phyloP scores from a whole-genome alignment of 2,888 invertebrate species.

The Sphaerophoria taeniata region DNA sequence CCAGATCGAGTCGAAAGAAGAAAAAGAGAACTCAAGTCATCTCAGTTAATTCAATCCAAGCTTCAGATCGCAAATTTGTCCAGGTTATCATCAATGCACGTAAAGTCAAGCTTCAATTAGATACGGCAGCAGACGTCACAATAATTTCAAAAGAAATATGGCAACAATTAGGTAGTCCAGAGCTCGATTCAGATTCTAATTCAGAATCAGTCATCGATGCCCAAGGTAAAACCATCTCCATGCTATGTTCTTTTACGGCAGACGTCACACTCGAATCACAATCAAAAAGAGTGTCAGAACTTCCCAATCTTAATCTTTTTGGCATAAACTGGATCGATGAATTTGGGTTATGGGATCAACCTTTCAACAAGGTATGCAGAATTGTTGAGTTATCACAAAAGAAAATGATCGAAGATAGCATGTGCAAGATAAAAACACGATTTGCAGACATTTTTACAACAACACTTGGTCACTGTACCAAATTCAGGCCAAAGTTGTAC shows the following conservation, averaged over 20 bases:
- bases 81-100: conserved; percentile 29
- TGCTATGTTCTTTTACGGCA: no score
- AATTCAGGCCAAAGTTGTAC: conserved; percentile 29
- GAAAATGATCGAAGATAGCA: no score
- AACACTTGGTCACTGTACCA: conserved; percentile 38
- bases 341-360: conserved; percentile 29
- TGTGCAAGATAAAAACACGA: background rate
- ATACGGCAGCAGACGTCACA: conserved; percentile 51
- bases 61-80: conserved; percentile 26
- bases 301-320: background rate
- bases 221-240: no score
- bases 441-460: conserved; percentile 30
- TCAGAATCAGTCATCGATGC: background rate
- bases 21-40: no score
- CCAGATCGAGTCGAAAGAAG: no score
- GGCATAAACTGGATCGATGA: conserved; percentile 3
- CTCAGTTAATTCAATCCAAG: no score
- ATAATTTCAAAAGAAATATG: conserved; percentile 20
- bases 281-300: background rate
- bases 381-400: background rate
- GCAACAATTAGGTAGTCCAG: background rate
- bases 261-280: no score
- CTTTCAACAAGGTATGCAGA: conserved; percentile 9
- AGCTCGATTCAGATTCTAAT: background rate
- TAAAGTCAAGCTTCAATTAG: background rate